These are phyloP conservation scores for Eupithecia exiguata DNA, from an alignment of 2,888 invertebrate species.

Conservation along the genomic window DNA sequence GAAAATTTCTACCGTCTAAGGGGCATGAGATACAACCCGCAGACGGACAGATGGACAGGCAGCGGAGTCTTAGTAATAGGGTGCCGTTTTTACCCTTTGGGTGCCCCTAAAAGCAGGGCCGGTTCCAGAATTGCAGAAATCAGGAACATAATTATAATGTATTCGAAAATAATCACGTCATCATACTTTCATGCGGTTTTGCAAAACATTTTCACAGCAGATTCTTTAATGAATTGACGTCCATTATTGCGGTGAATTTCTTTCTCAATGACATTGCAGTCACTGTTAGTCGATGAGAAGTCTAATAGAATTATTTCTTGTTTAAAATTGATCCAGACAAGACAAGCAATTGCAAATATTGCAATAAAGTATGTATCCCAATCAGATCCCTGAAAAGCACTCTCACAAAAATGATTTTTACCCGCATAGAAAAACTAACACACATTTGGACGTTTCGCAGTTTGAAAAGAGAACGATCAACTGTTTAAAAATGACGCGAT, in stretches of 20 bases:
- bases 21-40: too few relatives aligned
- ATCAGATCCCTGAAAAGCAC: background rate
- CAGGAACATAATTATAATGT: background rate
- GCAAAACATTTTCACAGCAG: background rate
- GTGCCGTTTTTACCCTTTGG: too few relatives aligned
- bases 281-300: too few relatives aligned
- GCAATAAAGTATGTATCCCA: background rate
- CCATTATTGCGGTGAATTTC: too few relatives aligned
- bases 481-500: background rate
- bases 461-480: background rate
- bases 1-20: too few relatives aligned
- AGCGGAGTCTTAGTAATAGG: too few relatives aligned
- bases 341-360: background rate
- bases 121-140: slow-evolving; percentile 1
- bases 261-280: too few relatives aligned
- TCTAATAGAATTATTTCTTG: too few relatives aligned
- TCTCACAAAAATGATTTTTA: too few relatives aligned
- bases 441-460: background rate
- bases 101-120: slow-evolving; percentile 16
- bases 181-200: background rate
- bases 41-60: too few relatives aligned
- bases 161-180: background rate
- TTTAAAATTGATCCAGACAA: background rate
- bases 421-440: too few relatives aligned
- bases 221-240: background rate